Evolutionary conservation across 2,113 vertebrate genomes (phyloP), one percentile per base, ranked within the genome.

Genomic region (Capreolus pygargus): DNA sequence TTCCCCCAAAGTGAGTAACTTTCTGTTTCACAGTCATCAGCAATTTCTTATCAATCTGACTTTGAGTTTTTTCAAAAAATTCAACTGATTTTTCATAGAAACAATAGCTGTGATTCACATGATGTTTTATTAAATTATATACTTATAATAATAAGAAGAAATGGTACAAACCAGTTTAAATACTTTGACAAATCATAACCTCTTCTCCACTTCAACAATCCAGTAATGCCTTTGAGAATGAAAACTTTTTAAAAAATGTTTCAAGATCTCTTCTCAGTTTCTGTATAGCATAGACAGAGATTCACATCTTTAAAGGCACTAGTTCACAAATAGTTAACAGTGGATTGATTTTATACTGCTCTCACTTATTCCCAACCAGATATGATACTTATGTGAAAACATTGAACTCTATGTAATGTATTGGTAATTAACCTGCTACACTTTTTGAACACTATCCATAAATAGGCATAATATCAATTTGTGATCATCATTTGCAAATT

Each of bases 81-180:
- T 83, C 50, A 96, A 91, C 64, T 36, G 33, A 52, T 17, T 96
- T 95, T 90, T 95, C 60, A 14, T 8, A 82, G 82, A 89, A 88
- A 82, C 3, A 76, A 10, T 79, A 70, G n/a, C 5, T 91, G 86
- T 67, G 17, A 84, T 52, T 64, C 57, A 30, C 15, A 52, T 45
- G 14, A 4, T 60, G 25, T 57, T 92, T 55, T 58, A 67, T 89
- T 92, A 86, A 79, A 50, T 83, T 79, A 84, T 6, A 27, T 86
- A 57, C 87, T 57, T 60, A 11, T 45, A 92, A 43, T 30, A 61
- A 67, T 0, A 86, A 50, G 19, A 33, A 92, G 86, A 86, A 58
- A 21, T 81, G 39, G 9, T 15, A 47, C 52, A 28, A 94, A 54
- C 30, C 47, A 15, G 2, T 52, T 54, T 89, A 50, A 84, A 54